These are phyloP conservation scores for Matsumyia berberina DNA, from an alignment of 2,888 invertebrate species.

Conservation along the genomic window DNA sequence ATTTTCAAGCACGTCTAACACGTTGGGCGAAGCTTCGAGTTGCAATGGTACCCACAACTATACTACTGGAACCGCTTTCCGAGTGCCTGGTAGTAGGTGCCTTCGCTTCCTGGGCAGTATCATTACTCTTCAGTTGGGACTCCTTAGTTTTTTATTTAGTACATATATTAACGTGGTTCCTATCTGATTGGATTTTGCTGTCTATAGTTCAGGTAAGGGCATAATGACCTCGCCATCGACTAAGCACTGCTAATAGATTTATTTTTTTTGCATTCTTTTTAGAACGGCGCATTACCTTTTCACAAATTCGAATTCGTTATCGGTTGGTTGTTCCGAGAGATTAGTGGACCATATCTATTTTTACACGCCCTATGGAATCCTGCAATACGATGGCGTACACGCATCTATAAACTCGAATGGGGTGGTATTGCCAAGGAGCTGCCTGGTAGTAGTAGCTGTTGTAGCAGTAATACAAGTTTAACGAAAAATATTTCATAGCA, in stretches of 20 bases:
- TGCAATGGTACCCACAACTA: slow-evolving; percentile 97
- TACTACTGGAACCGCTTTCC: slow-evolving; percentile 96
- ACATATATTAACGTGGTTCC: slow-evolving; percentile 97
- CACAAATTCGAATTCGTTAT: slow-evolving; percentile 97
- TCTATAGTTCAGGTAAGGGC: slow-evolving; percentile 90
- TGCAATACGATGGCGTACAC: slow-evolving; percentile 96
- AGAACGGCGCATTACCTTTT: slow-evolving; percentile 96
- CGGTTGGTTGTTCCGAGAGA: slow-evolving; percentile 97
- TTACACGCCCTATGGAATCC: slow-evolving; percentile 94
- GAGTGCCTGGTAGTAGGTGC: slow-evolving; percentile 97
- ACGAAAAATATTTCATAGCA: slow-evolving; percentile 68
- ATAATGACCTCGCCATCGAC: no score
- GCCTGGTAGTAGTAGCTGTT: slow-evolving; percentile 86
- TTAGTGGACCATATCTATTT: slow-evolving; percentile 94
- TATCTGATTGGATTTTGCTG: slow-evolving; percentile 97
- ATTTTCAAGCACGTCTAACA: slow-evolving; percentile 92
- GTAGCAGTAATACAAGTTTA: slow-evolving; percentile 82
- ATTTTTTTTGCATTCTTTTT: slow-evolving; percentile 78
- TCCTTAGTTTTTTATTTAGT: slow-evolving; percentile 95
- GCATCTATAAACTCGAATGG: slow-evolving; percentile 96
- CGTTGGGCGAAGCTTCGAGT: slow-evolving; percentile 98
- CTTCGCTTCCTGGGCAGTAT: slow-evolving; percentile 95
- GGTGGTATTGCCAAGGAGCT: slow-evolving; percentile 97
- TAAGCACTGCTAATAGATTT: background rate
- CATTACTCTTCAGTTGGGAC: slow-evolving; percentile 93